Base-by-base conservation (phyloP, 2,888 invertebrate genomes). In the Lasioglossum villosulum region DNA sequence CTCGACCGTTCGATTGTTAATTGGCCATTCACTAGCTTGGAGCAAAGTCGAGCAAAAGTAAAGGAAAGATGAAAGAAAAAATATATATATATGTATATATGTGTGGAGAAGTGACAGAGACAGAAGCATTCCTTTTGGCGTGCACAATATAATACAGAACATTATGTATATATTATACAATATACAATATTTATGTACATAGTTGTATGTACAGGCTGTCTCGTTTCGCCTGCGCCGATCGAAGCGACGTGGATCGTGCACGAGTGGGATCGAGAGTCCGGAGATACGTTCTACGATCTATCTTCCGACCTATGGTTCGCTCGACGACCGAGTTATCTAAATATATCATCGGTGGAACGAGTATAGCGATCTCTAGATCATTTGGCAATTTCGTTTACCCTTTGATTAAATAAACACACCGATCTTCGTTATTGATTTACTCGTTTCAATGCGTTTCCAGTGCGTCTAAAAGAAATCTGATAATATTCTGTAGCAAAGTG, bases 21-120 rank as follows among this genome's bases (percentile, higher is more conserved):
- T 87, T 77, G 87, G 91, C 90, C 90, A 91, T 91, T 90, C 91
- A 83, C 82, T 89, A 80, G 87, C 85, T 66, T 63, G 63, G 82
- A 87, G 83, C 90, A 78, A 76, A 81, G 86, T 86, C 78, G 90
- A 91, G 90, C 90, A 91, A 90, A 72, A 86, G 79, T 90, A 84
- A 90, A 87, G 90, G 84, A 78, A 86, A 82, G 89, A 86, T 84
- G 73, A 90, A 84, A 86, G 81, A 90, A 78, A 73, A 23, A n/a
- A 66, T 34, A 27, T 59, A 56, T 56, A 59, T 27, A 59, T 59
- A 59, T 59, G 27, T 59, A 59, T 59, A 14, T 23, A 68, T 66
- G 80, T 75, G 77, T 70, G 52, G 45, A 72, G 59, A 79, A 75
- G 71, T 72, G 68, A 82, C 12, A 81, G 73, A 81, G 42, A 71